Evolutionary conservation across 2,797 vertebrate species (phyloP), one percentile per base, ranked within the genome.

Genomic region (Onychomys leucogaster): DNA sequence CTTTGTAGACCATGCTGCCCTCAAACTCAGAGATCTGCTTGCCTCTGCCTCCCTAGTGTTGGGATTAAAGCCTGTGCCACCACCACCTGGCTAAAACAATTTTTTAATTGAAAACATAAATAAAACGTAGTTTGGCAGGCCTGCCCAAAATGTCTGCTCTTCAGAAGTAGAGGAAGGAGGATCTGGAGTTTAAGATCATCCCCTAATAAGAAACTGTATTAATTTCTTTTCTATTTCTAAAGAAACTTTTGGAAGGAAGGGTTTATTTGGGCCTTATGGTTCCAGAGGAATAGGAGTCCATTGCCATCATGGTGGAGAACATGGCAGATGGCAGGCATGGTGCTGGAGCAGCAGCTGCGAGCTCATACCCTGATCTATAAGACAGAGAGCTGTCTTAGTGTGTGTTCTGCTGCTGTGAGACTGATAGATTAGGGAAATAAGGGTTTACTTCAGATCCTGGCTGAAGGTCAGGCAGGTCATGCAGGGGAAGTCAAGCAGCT

Each of bases 61-160:
- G 65, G 65, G 32, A 34, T 67, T 34, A 67, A 67, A 32, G 13
- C 32, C 5, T 67, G 32, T 16, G 13, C 32, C 63, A 67, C 32
- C 14, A 67, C 65, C 65, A 67, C 32, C 67, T 3, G 1, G 7
- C 67, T 71, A 71, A n/a, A 37, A 17, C n/a, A 4, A 12, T n/a
- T n/a, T n/a, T 94, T 90, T 90, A 73, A 91, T 84, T 84, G 76
- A 93, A 71, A 96, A 19, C 7, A 10, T n/a, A 71, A 71, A 84
- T 71, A 90, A 90, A 77, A 61, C 37, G 6, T 59, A 43, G 69
- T 43, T 69, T 86, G 37, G 21, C 12, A 77, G 27, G 5, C 52
- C 25, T n/a, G 9, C 17, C 29, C 3, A 0, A 23, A 23, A 46
- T 43, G 5, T 32, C 37, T 57, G 55, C 37, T 49, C 73, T n/a